A percentile compares a stretch with the other conserved stretches of the same genome.
Evolutionary conservation across 2,888 invertebrate genomes (phyloP).

Genomic region (Tanytarsus gracilentus): DNA sequence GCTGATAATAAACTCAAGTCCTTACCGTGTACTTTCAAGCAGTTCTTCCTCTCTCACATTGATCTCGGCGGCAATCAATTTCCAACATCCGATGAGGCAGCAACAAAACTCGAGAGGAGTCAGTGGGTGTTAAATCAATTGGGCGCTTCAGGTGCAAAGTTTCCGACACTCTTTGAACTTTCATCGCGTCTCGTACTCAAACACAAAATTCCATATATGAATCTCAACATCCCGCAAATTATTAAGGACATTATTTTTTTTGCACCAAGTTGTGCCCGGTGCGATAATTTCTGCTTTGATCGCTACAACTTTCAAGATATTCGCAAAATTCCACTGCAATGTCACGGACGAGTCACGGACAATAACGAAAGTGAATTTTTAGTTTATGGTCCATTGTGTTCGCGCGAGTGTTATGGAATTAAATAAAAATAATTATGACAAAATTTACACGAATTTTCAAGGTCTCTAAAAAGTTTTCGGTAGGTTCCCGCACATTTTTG

Average conservation of each 20-base stretch:
- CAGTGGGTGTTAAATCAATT: too few species aligned
- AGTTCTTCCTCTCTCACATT: constrained; percentile 36
- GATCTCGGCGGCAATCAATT: constrained; percentile 41
- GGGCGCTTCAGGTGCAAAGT: background rate
- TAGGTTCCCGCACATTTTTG: too few species aligned
- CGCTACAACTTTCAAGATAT: background rate
- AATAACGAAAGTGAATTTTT: constrained; percentile 1
- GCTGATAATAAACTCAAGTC: constrained; percentile 33
- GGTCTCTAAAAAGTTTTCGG: too few species aligned
- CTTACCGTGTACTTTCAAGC: constrained; percentile 38
- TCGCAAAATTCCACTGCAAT: background rate
- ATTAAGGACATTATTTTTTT: constrained; percentile 11
- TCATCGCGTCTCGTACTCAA: background rate
- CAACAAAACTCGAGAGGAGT: too few species aligned
- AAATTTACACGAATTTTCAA: too few species aligned
- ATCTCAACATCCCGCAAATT: constrained; percentile 4
- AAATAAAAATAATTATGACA: too few species aligned
- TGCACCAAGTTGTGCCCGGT: constrained; percentile 2
- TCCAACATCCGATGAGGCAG: constrained; percentile 28
- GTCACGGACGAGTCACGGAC: background rate
- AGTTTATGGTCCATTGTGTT: too few species aligned
- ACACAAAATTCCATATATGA: constrained; percentile 8
- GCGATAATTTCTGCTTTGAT: constrained; percentile 11
- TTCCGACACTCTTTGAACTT: constrained; percentile 6
- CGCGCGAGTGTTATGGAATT: too few species aligned